A percentile compares a stretch with the other conserved stretches of the same genome.
Conservation (phyloP, 1,140 invertebrate genomes). For the Formica exsecta region DNA sequence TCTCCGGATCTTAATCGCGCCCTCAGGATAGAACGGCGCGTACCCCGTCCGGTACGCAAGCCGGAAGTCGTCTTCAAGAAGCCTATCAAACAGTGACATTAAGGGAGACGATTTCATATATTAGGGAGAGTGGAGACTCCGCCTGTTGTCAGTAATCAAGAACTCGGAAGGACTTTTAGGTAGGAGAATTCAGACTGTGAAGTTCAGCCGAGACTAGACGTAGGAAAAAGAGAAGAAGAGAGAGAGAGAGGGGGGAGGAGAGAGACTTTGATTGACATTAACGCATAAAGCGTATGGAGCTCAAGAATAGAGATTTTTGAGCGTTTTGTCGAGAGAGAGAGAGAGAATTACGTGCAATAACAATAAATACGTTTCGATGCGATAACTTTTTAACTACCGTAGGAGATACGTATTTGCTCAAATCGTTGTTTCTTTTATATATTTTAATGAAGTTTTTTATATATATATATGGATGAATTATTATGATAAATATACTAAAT, state of each 20-base stretch:
- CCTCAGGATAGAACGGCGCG: slow-evolving; percentile 84
- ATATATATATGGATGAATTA: slow-evolving; percentile 76
- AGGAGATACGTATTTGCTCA: slow-evolving; percentile 83
- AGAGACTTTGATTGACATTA: slow-evolving; percentile 13
- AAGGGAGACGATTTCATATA: slow-evolving; percentile 28
- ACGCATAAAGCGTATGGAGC: background rate
- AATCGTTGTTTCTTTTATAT: slow-evolving; percentile 85
- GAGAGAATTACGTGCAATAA: slow-evolving; percentile 84
- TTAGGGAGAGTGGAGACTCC: slow-evolving; percentile 79
- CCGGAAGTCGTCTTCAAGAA: slow-evolving; percentile 85
- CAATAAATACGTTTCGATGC: slow-evolving; percentile 77
- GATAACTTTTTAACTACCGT: slow-evolving; percentile 77
- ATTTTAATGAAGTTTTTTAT: slow-evolving; percentile 84
- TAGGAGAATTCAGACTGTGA: background rate
- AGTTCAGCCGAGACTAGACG: slow-evolving; percentile 4
- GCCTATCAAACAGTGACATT: slow-evolving; percentile 83
- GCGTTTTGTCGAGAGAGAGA: background rate
- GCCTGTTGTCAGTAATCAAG: slow-evolving; percentile 70
- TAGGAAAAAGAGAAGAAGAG: slow-evolving; percentile 12
- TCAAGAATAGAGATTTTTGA: slow-evolving; percentile 27
- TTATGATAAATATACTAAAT: slow-evolving; percentile 81
- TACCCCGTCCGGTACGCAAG: slow-evolving; percentile 81
- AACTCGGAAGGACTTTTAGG: slow-evolving; percentile 8
- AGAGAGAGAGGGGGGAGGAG: background rate
- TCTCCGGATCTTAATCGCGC: slow-evolving; percentile 82